Evolutionary conservation across 2,888 invertebrate species (phyloP), one percentile per base, ranked within the genome.

Genomic region (Athalia cordata): DNA sequence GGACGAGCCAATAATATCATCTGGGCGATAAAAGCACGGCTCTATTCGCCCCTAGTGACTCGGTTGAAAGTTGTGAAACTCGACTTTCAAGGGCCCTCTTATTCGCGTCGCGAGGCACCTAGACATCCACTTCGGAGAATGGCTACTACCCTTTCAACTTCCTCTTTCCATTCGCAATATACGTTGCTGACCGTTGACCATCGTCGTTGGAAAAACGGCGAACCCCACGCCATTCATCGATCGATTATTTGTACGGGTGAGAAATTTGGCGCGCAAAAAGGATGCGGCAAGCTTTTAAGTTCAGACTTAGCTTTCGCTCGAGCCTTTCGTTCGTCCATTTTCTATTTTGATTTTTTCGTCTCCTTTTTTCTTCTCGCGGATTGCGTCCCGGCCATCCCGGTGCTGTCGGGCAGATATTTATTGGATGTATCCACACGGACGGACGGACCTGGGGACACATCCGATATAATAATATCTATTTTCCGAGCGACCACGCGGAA

Each of bases 401-500:
- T 75, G 72, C 55, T 79, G 81, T 80, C 81, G 79, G 79, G 82
- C 81, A 79, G 82, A 85, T 86, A 85, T 86, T 85, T 86, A 86
- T 86, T 83, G 83, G 83, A 83, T 81, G 82, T 84, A 84, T 85
- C 82, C 77, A 75, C 65, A 78, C 57, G 80, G 76, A 79, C 50
- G 75, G 79, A 75, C 45, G n/a, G 57, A 13, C 45, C 65, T 79
- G 81, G 80, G 80, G 80, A 81, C 80, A 79, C 82, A 82, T 84
- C 83, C 84, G 82, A 81, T 86, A 82, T 84, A 86, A 86, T 86
- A 85, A 86, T 85, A 85, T 84, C 83, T 84, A 84, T 86, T 86
- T 87, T 86, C 84, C 84, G 81, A 83, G 81, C 82, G 81, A 80
- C 83, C 82, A 85, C 80, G 85, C 82, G 82, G 83, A 85, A 85